A percentile compares a stretch with the other conserved stretches of the same genome.
Conservation (phyloP, 2,888 invertebrate species). For the Sarcophaga subvicina region DNA sequence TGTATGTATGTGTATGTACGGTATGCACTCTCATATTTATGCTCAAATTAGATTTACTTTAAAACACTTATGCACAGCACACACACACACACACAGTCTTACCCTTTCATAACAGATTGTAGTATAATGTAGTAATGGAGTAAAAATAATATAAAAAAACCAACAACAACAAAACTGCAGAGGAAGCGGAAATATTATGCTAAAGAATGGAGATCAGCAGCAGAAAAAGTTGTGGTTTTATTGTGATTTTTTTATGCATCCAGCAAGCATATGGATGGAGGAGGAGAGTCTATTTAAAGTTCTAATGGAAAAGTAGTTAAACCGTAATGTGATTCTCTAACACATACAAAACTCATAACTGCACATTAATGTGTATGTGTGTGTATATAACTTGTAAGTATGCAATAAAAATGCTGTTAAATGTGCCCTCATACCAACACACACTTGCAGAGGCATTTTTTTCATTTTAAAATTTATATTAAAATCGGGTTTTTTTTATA, state of each 20-base stretch:
- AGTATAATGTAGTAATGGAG: not conserved
- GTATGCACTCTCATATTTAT: conserved; percentile 13
- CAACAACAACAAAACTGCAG: not conserved
- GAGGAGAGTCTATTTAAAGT: conserved; percentile 11
- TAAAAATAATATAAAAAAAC: not conserved
- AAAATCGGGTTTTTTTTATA: no score
- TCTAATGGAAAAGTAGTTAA: conserved; percentile 37
- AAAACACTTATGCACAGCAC: conserved; percentile 13
- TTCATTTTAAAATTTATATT: no score
- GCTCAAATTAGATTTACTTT: conserved; percentile 54
- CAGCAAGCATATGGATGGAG: not conserved
- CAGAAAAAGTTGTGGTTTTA: not conserved
- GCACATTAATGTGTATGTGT: no score
- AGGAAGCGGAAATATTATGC: conserved; percentile 31
- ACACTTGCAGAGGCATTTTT: no score
- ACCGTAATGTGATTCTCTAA: conserved; percentile 11
- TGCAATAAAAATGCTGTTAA: no score
- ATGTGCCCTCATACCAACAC: no score
- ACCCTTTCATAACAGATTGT: not conserved
- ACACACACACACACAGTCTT: not conserved
- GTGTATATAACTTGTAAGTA: no score
- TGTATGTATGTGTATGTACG: no score
- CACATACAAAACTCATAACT: not conserved
- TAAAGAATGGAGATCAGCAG: conserved; percentile 34
- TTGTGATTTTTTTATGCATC: not conserved